Conservation (phyloP, 2,888 invertebrate genomes). For the Tuberolachnus salignus region DNA sequence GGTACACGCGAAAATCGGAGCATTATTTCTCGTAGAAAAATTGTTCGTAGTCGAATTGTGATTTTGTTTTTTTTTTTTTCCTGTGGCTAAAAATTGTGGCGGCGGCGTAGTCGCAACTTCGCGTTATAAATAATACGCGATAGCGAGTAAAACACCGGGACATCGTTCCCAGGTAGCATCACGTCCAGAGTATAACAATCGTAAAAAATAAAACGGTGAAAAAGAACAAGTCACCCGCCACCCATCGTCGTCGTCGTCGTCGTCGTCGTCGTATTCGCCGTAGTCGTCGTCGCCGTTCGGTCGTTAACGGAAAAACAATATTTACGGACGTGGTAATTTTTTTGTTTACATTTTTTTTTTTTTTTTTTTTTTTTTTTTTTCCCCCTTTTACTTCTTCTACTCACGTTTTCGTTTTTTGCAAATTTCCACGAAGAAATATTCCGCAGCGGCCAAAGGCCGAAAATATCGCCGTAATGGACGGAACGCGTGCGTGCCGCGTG, state of each 20-base stretch:
- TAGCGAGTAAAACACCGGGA: not conserved
- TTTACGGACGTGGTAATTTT: conserved; percentile 3
- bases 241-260: not conserved
- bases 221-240: not conserved
- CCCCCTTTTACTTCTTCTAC: not conserved
- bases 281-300: not conserved
- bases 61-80: too few relatives aligned
- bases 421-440: conserved; percentile 13
- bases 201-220: not conserved
- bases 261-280: not conserved
- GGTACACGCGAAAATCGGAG: too few relatives aligned
- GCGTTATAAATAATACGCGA: conserved; percentile 7
- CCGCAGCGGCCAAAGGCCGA: not conserved
- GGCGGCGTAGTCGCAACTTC: not conserved
- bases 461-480: conserved; percentile 17
- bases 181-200: not conserved
- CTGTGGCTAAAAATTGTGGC: not conserved
- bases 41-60: too few relatives aligned
- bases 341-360: too few relatives aligned
- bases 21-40: too few relatives aligned
- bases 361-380: too few relatives aligned
- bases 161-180: not conserved
- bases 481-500: not conserved
- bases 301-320: conserved; percentile 1
- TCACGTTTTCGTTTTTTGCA: conserved; percentile 30